phyloP scores from a whole-genome alignment of 2,797 vertebrate species.

The Neoniphon sammara region DNA sequence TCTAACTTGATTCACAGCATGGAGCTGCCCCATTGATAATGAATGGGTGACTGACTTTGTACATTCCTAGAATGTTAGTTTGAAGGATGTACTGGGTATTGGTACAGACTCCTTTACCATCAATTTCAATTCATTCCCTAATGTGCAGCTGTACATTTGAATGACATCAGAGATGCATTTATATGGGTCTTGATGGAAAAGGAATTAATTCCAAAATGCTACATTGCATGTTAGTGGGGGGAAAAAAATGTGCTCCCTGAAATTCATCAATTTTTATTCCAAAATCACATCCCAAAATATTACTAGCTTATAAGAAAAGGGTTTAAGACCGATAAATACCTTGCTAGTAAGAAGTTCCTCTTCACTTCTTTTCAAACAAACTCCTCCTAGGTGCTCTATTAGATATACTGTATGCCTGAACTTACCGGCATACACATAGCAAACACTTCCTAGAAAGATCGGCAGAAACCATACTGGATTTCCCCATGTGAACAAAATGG shows the following conservation, averaged over 20 bases:
- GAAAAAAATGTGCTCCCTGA: neutral
- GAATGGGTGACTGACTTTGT: conserved; percentile 39
- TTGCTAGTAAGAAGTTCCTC: neutral
- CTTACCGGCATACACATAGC: too few species aligned
- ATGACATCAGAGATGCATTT: conserved; percentile 20
- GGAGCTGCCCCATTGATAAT: conserved; percentile 43
- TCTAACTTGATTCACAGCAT: conserved; percentile 37
- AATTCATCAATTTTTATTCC: neutral
- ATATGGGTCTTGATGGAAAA: neutral
- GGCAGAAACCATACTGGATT: neutral
- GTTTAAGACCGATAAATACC: neutral
- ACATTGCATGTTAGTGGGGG: neutral
- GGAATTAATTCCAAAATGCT: neutral
- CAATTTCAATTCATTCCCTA: conserved; percentile 24
- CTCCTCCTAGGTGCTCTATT: neutral
- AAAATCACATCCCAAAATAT: neutral
- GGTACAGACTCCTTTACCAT: conserved; percentile 22
- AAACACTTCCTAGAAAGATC: neutral
- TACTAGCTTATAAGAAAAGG: too few species aligned
- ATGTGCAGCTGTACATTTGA: conserved; percentile 28
- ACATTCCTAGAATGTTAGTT: conserved; percentile 25
- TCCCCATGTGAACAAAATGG: conserved; percentile 3
- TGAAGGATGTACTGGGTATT: conserved; percentile 41
- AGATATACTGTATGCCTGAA: neutral
- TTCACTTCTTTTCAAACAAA: neutral